Base-by-base conservation (phyloP, 2,888 invertebrate species). In the Tenthredo scrophulariae region DNA sequence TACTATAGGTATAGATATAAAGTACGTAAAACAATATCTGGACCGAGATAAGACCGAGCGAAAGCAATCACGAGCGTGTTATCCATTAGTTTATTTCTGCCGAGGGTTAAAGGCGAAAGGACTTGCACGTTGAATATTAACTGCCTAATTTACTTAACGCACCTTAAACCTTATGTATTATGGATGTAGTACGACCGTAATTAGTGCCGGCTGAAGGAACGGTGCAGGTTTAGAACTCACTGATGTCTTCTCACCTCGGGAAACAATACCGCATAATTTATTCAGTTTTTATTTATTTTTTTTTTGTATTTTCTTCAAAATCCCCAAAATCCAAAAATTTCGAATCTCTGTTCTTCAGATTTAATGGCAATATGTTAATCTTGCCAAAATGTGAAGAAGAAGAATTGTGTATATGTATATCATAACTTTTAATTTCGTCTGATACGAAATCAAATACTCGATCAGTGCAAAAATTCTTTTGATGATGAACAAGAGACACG, bases 111-210 rank as follows among this genome's bases (percentile, higher is more conserved):
- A 13, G 58, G 33, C 62, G 79, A 33, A 40, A 29, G 58, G 58
- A 80, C 37, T 62, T 62, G 29, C 29, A 77, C 58, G 58, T 62
- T 58, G 80, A 80, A 80, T 80, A 80, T 80, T 80, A 80, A 80
- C 80, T 58, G 80, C 33, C 80, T 62, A 80, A 80, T 80, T 80
- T 80, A 62, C 58, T 62, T 40, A 80, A 80, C 80, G 62, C 80
- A 40, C 58, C 80, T 80, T 62, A 40, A 80, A 37, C 80, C 80
- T 80, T 62, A 80, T 80, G 62, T n/a, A 77, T 77, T 77, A 77
- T 77, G 77, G 29, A 77, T 77, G 29, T 29, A 4, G 50, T n/a
- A 22, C 40, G 18, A 40, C 43, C 43, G 74, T 26, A 74, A 74
- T 74, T 74, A 74, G 67, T 33, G n/a, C 22, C 43, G n/a, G 13